Base-by-base conservation (phyloP, 2,113 vertebrate species). In the Syngnathus typhle region DNA sequence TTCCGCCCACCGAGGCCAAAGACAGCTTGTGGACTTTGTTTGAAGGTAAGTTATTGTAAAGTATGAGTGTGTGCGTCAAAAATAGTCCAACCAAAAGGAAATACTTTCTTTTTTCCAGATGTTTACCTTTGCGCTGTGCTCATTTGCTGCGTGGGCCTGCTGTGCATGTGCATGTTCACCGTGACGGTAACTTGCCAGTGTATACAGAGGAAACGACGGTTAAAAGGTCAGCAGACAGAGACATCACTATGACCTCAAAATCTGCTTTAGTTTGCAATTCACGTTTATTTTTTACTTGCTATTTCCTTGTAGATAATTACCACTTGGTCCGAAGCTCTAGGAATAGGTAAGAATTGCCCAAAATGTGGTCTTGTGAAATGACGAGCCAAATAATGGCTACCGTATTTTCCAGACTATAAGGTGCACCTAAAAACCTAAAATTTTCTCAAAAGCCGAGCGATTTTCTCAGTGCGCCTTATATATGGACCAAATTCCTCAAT, bases 91-190 rank as follows among this genome's bases (percentile, higher is more conserved):
- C 36, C 68, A 68, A 65, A 68, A 78, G 5, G 58, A 79, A 75
- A 55, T 11, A 65, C 71, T 69, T 60, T 66, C 7, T 84, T 63
- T 87, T 60, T 90, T 94, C 67, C 92, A 98, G 95, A 98, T 65
- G 88, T 97, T 59, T 96, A 96, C 3, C 27, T 97, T 78, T 96
- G 94, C 0, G 95, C 94, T 0, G 93, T 94, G 68, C 86, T 96
- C 2, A 93, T 98, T 82, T 98, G 95, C 71, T 95, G 93, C 0
- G 75, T 94, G 52, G 96, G 96, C n/a, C 93, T 98, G 55, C 67
- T 97, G 87, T 96, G 94, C 0, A 92, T 98, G 76, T 92, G 95
- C 43, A 89, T 98, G 78, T 98, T 98, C 77, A 94, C 93, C 0
- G 83, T 95, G 52, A 90, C 93, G 10, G 90, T 98, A 59, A 85